Conservation (phyloP, 2,113 vertebrate species). For the Promerops cafer region DNA sequence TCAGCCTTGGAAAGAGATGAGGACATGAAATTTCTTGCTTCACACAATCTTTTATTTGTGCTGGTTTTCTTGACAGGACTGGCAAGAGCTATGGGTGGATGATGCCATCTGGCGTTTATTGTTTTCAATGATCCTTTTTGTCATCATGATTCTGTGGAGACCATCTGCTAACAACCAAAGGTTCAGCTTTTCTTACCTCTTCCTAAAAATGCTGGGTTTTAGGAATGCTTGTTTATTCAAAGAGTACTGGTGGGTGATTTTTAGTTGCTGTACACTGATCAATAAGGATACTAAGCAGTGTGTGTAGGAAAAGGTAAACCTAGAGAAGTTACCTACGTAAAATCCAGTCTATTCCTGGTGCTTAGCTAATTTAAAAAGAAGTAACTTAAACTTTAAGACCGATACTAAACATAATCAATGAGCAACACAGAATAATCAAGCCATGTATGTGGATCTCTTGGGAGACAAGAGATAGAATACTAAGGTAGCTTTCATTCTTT, state of each 20-base stretch:
- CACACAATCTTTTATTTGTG: not conserved
- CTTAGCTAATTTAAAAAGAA: not conserved
- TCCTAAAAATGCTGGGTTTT: not conserved
- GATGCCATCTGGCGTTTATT: conserved; percentile 95
- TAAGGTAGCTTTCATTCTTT: not conserved
- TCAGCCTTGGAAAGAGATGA: not conserved
- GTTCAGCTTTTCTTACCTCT: conserved; percentile 64
- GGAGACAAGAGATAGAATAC: not conserved
- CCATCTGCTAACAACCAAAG: conserved; percentile 95
- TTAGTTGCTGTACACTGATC: not conserved
- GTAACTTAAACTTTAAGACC: not conserved
- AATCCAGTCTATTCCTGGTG: not conserved
- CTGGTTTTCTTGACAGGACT: conserved; percentile 75
- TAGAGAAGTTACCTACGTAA: not conserved
- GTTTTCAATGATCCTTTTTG: conserved; percentile 94
- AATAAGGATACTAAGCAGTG: not conserved
- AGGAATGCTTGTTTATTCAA: not conserved
- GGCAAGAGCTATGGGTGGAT: conserved; percentile 95
- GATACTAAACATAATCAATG: not conserved
- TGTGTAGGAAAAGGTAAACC: not conserved
- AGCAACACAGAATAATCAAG: not conserved
- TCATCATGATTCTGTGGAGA: conserved; percentile 93
- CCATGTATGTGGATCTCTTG: not conserved
- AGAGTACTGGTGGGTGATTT: not conserved
- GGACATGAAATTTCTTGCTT: not conserved